A percentile compares a stretch with the other conserved stretches of the same genome.
These are phyloP conservation scores for Melanotaenia trifasciata DNA, from an alignment of 2,797 vertebrate species.

Conservation along the genomic window DNA sequence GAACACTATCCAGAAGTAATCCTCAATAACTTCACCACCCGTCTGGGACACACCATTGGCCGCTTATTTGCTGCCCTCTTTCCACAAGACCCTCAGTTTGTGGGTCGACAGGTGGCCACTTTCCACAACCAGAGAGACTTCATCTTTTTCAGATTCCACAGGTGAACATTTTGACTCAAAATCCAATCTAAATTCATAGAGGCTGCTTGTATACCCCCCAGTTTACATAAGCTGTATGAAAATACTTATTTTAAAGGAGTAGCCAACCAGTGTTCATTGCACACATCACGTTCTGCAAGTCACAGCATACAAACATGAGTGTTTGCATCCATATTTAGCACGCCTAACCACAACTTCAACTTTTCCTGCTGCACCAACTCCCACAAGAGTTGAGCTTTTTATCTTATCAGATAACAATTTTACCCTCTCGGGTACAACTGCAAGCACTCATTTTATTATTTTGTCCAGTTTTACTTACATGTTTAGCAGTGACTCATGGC, in stretches of 20 bases:
- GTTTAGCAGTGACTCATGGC: no score
- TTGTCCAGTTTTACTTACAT: not conserved
- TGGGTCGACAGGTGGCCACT: conserved; percentile 95
- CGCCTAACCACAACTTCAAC: no score
- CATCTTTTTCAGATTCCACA: conserved; percentile 97
- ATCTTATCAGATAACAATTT: not conserved
- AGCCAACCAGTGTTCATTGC: not conserved
- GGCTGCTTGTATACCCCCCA: not conserved
- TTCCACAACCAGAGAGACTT: conserved; percentile 99
- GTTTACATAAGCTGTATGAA: not conserved
- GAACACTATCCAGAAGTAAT: conserved; percentile 95
- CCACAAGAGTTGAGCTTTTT: no score
- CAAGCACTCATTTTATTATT: not conserved
- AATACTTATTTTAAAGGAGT: not conserved
- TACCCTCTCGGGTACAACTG: not conserved
- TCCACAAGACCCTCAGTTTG: conserved; percentile 94
- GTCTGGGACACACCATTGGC: conserved; percentile 93
- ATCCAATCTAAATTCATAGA: not conserved
- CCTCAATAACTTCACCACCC: conserved; percentile 95
- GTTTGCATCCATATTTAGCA: not conserved
- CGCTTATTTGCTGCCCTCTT: conserved; percentile 95
- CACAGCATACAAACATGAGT: not conserved
- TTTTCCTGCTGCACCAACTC: no score
- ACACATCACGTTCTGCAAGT: not conserved
- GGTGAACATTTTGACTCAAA: conserved; percentile 76